Base-by-base conservation (phyloP, 2,888 invertebrate species). In the Xylota segnis region DNA sequence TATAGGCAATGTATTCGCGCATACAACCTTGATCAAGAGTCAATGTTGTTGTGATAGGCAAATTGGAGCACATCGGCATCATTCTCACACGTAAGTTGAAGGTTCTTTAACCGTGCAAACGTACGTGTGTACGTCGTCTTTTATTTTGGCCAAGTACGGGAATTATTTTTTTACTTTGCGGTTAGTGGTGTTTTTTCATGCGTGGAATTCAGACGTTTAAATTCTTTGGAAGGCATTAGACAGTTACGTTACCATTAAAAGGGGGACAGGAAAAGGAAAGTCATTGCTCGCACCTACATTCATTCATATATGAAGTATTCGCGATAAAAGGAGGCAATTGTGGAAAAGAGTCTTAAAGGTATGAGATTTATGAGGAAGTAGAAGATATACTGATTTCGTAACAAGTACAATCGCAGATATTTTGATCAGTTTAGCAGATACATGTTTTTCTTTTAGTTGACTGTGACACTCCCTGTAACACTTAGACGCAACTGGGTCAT, bases 21-120 rank as follows among this genome's bases (percentile, higher is more conserved):
- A 61, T 40, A 82, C 50, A 82, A 86, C 84, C 84, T 86, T 86
- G 84, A 76, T 76, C 59, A 40, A 66, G 47, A 82, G 82, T 86
- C 84, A 86, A 86, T 86, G 83, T 59, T 78, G 66, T 63, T 63
- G 43, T 68, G 72, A 70, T 75, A 50, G 63, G 56, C 56, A 84
- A 84, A 84, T 74, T 79, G 68, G 83, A 84, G 83, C 83, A 79
- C 68, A 75, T 74, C 65, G 76, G 37, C 56, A 65, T 52, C 45
- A 65, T 72, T 66, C 59, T 66, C 66, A 27, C 54, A 59, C 14
- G 45, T 58, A 54, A 77, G 65, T 71, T 77, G 78, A 83, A 78
- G 83, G 83, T 82, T 76, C 52, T 71, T 66, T 54, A 65, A 59
- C 43, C 65, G 70, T 50, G 37, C 32, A 32, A 18, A 12, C 54